Evolutionary conservation across 2,888 invertebrate species (phyloP).

Genomic region (Phaonia tiefii): DNA sequence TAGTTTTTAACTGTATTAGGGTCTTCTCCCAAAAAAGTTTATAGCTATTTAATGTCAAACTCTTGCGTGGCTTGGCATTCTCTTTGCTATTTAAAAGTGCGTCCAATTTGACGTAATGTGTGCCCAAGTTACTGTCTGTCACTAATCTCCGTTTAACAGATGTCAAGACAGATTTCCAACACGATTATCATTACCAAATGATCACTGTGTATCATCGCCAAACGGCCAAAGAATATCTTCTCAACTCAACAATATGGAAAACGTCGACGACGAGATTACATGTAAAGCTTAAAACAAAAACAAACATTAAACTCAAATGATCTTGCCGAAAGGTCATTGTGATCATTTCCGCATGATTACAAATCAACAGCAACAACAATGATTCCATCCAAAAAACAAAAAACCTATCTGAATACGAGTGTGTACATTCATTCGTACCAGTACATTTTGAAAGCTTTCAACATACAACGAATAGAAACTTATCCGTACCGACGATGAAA

Average conservation of each 20-base stretch:
- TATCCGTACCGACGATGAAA: background rate
- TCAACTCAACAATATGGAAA: background rate
- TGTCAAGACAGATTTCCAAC: too few relatives aligned
- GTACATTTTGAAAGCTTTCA: constrained; percentile 27
- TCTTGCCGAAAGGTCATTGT: constrained; percentile 77
- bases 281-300: constrained; percentile 23
- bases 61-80: too few relatives aligned
- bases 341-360: constrained; percentile 79
- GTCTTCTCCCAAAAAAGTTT: too few relatives aligned
- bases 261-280: background rate
- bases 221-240: too few relatives aligned
- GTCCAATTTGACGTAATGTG: too few relatives aligned
- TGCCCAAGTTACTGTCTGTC: too few relatives aligned
- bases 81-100: too few relatives aligned
- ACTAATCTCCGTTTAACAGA: too few relatives aligned
- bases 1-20: too few relatives aligned
- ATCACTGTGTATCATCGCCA: too few relatives aligned
- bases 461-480: constrained; percentile 11
- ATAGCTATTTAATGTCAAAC: too few relatives aligned
- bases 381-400: background rate
- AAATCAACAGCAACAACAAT: constrained; percentile 54
- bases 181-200: too few relatives aligned
- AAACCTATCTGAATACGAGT: background rate
- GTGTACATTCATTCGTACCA: background rate
- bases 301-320: constrained; percentile 67